Evolutionary conservation across 2,113 vertebrate genomes (phyloP).

Genomic region (Bostrychus sinensis): DNA sequence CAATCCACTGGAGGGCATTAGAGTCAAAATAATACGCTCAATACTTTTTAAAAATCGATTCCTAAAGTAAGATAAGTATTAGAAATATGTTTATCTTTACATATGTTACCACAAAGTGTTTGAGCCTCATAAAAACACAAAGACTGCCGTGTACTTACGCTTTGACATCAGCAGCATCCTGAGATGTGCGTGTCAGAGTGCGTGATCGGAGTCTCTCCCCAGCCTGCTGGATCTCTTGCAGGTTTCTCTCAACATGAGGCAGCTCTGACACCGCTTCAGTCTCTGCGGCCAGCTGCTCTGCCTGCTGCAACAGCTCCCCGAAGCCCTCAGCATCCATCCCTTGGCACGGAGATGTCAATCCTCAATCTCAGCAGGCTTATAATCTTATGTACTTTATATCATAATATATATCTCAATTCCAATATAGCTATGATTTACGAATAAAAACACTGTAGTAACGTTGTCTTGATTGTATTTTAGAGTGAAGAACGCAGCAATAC

Average conservation of each 20-base stretch:
- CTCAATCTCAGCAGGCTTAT: not conserved
- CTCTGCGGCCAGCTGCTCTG: constrained; percentile 96
- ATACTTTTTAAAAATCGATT: not conserved
- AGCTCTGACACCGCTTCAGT: constrained; percentile 95
- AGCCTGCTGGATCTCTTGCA: constrained; percentile 96
- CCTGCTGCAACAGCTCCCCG: constrained; percentile 96
- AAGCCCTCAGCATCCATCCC: constrained; percentile 94
- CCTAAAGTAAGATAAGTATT: too few species aligned
- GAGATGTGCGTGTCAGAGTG: constrained; percentile 92
- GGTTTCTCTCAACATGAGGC: constrained; percentile 93
- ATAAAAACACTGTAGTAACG: too few species aligned
- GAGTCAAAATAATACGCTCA: not conserved
- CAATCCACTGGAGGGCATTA: constrained; percentile 50
- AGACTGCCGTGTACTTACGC: constrained; percentile 82
- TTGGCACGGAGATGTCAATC: not conserved
- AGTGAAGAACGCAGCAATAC: too few species aligned
- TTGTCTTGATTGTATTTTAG: too few species aligned
- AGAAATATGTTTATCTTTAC: too few species aligned
- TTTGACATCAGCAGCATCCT: constrained; percentile 96
- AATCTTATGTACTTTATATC: too few species aligned
- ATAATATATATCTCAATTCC: too few species aligned
- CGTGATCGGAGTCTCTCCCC: constrained; percentile 93
- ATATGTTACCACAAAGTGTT: too few species aligned
- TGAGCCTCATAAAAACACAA: not conserved
- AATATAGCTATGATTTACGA: not conserved